These are phyloP conservation scores for Laupala kohalensis DNA, from an alignment of 1,140 invertebrate genomes.

Conservation along the genomic window DNA sequence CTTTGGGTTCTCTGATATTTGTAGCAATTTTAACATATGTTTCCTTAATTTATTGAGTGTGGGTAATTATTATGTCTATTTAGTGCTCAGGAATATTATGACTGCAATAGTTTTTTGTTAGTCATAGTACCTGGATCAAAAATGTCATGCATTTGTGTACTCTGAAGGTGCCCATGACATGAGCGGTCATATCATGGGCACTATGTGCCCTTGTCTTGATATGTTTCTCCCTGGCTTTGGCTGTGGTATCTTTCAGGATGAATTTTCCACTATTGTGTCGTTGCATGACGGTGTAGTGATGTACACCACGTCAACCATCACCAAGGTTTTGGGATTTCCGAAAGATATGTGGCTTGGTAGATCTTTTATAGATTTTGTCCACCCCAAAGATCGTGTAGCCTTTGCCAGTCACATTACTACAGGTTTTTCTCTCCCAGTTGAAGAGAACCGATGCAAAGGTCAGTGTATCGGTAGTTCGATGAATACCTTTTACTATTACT, in stretches of 20 bases:
- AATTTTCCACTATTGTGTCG: conserved; percentile 65
- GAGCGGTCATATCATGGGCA: not conserved
- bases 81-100: not conserved
- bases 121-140: not conserved
- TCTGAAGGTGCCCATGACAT: not conserved
- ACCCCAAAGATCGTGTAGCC: conserved; percentile 54
- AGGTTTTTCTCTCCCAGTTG: conserved; percentile 21
- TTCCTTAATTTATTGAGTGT: too few species aligned
- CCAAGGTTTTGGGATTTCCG: conserved; percentile 58
- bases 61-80: too few species aligned
- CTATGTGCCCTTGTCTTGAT: not conserved
- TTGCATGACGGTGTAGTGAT: conserved; percentile 69
- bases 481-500: not conserved
- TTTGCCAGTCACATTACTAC: conserved; percentile 46
- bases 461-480: not conserved
- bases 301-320: conserved; percentile 56
- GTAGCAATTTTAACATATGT: too few species aligned
- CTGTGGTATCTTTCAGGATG: conserved; percentile 34
- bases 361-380: conserved; percentile 75
- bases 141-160: not conserved
- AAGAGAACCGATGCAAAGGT: conserved; percentile 1
- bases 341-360: conserved; percentile 74
- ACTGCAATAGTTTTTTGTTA: not conserved
- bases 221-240: conserved; percentile 4
- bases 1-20: too few species aligned